phyloP scores from a whole-genome alignment of 2,113 vertebrate species.

The Gallinago media region DNA sequence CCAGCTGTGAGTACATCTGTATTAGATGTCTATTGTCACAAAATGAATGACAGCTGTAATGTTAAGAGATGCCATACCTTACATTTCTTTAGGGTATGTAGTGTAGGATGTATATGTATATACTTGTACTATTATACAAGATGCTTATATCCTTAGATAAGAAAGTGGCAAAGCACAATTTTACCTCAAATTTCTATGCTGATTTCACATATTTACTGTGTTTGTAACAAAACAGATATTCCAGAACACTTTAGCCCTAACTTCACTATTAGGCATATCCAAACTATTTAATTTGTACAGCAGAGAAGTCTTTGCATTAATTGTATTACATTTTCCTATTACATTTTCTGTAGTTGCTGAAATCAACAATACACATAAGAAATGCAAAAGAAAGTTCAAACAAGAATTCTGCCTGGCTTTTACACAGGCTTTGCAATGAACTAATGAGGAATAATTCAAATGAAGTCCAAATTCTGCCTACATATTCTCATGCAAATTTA shows the following conservation, averaged over 20 bases:
- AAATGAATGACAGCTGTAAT: background rate
- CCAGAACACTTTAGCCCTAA: background rate
- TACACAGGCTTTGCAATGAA: background rate
- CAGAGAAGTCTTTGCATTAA: background rate
- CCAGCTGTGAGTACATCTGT: background rate
- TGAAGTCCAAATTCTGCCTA: background rate
- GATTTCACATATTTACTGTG: background rate
- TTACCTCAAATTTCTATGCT: background rate
- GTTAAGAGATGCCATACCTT: background rate
- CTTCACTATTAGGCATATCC: background rate
- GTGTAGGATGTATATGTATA: background rate
- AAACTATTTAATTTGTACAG: background rate
- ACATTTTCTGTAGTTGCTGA: background rate
- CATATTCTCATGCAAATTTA: background rate
- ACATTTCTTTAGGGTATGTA: constrained; percentile 31
- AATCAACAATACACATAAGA: background rate
- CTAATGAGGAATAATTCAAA: background rate
- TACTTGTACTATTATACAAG: background rate
- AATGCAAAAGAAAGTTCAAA: background rate
- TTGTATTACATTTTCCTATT: background rate
- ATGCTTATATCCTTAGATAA: background rate
- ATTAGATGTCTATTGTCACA: constrained; percentile 25
- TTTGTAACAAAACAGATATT: background rate
- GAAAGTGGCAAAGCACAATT: background rate
- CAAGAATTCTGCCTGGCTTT: background rate